Conservation (phyloP, 2,113 vertebrate species). For the Pluvianellus socialis region DNA sequence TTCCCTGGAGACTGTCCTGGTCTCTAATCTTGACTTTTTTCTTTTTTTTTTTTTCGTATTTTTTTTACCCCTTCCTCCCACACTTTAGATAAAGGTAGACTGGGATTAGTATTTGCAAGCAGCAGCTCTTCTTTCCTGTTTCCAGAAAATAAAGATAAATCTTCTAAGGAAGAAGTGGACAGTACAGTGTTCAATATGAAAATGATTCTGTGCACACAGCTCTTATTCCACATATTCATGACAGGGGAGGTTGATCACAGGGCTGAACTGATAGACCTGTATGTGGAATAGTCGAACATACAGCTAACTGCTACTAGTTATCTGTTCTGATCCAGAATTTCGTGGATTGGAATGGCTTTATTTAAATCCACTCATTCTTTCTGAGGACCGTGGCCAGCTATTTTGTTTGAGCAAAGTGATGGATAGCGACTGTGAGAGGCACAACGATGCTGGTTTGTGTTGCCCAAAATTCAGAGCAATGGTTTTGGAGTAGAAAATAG, state of each 20-base stretch:
- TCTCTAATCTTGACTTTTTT: neutral
- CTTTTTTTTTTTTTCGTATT: neutral
- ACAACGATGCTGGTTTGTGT: neutral
- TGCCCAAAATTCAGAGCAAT: neutral
- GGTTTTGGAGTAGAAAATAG: neutral
- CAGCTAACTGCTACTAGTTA: neutral
- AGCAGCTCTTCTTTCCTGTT: constrained; percentile 39
- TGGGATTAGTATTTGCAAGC: constrained; percentile 9
- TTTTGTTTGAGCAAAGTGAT: neutral
- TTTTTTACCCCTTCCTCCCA: neutral
- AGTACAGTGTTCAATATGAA: neutral
- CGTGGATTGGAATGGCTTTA: neutral
- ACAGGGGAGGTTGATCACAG: neutral
- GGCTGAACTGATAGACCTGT: neutral
- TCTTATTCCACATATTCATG: neutral
- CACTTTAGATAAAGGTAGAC: neutral
- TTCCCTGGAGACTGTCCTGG: neutral
- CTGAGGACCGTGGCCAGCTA: neutral
- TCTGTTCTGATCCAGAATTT: neutral
- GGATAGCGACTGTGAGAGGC: neutral
- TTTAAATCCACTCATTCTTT: neutral
- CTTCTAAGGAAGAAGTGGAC: neutral
- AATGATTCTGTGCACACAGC: neutral
- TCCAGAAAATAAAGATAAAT: constrained; percentile 4
- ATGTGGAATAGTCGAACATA: neutral